Percentiles rank a stretch among this genome's conserved stretches.
phyloP scores from a whole-genome alignment of 2,888 invertebrate genomes.

The Scaptomyza caliginosa region DNA sequence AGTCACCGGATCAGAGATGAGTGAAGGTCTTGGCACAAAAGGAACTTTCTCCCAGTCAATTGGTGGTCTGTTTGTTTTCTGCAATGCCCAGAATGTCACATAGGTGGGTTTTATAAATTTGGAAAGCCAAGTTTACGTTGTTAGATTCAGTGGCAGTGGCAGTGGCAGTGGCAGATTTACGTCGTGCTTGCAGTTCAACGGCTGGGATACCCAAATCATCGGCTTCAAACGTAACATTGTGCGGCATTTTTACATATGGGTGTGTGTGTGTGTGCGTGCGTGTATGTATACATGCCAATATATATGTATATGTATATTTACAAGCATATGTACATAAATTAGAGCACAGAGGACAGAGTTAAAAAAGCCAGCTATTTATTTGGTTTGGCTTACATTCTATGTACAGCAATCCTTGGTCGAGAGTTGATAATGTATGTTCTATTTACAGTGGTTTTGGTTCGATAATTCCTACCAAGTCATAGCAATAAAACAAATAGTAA shows the following conservation, averaged over 20 bases:
- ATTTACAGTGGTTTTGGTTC: constrained; percentile 17
- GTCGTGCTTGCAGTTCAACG: constrained; percentile 35
- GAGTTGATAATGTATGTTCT: constrained; percentile 21
- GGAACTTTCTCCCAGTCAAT: constrained; percentile 96
- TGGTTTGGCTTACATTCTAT: constrained; percentile 49
- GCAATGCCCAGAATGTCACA: constrained; percentile 81
- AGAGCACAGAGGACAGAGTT: constrained; percentile 20
- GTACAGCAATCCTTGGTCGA: constrained; percentile 37
- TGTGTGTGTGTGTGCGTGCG: constrained; percentile 11
- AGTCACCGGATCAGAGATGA: constrained; percentile 93
- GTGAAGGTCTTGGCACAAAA: constrained; percentile 92
- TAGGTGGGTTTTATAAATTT: constrained; percentile 55
- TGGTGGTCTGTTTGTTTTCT: constrained; percentile 85
- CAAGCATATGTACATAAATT: constrained; percentile 7
- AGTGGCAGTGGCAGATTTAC: constrained; percentile 8
- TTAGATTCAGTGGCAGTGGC: constrained; percentile 17
- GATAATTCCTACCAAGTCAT: constrained; percentile 1
- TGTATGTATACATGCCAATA: constrained; percentile 10
- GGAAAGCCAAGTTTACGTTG: constrained; percentile 50
- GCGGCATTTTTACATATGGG: constrained; percentile 17
- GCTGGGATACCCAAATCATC: constrained; percentile 50
- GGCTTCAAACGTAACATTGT: constrained; percentile 14
- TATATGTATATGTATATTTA: constrained; percentile 8
- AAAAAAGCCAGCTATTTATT: constrained; percentile 41
- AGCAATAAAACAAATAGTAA: constrained; percentile 21